phyloP scores from a whole-genome alignment of 2,888 invertebrate species.

The Terebella lapidaria region DNA sequence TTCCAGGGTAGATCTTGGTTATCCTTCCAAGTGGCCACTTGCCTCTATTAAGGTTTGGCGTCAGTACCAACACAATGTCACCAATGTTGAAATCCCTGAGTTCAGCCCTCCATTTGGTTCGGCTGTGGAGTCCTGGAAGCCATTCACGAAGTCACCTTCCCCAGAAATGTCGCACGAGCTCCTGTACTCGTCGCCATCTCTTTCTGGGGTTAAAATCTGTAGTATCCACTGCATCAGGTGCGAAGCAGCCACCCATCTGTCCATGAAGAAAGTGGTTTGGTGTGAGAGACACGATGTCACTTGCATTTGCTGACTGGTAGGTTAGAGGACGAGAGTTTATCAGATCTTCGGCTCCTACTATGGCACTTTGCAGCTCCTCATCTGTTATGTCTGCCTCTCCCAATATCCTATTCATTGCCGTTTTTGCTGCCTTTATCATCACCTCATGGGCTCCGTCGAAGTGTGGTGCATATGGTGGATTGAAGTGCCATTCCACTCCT shows the following conservation, averaged over 20 bases:
- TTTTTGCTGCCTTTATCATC: not conserved
- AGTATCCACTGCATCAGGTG: not conserved
- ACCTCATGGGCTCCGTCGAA: not conserved
- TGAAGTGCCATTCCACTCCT: not conserved
- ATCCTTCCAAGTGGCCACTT: no score
- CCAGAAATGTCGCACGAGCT: no score
- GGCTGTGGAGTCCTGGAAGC: no score
- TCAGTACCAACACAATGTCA: no score
- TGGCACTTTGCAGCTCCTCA: not conserved
- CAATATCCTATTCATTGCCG: not conserved
- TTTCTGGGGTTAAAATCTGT: not conserved
- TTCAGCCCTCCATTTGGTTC: no score
- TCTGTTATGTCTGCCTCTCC: not conserved
- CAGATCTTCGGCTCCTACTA: constrained; percentile 1
- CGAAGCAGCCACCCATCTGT: not conserved
- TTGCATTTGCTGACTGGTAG: not conserved
- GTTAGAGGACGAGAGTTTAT: not conserved
- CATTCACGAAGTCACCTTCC: no score
- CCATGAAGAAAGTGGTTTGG: no score
- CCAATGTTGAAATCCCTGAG: no score
- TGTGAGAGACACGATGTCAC: not conserved
- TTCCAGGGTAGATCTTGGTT: no score
- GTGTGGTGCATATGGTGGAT: no score
- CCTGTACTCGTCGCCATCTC: no score
- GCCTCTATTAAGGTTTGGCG: no score